Evolutionary conservation across 2,113 vertebrate species (phyloP).

Genomic region (Orycteropus afer): DNA sequence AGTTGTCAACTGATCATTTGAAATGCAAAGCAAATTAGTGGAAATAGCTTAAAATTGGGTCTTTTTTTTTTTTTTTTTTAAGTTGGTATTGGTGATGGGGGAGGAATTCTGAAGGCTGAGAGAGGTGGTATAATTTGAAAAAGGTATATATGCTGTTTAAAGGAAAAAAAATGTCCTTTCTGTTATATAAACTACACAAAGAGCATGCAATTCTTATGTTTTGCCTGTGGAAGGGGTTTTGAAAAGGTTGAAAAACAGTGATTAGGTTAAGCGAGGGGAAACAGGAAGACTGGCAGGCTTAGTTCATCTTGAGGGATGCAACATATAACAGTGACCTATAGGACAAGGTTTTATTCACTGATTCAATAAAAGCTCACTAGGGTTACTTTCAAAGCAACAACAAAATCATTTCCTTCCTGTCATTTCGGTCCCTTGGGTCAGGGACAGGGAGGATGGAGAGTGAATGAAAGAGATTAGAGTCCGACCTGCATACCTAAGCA

Average conservation of each 20-base stretch:
- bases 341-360: constrained; percentile 32
- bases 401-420: constrained; percentile 39
- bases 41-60: neutral
- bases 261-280: neutral
- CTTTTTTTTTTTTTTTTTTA: neutral
- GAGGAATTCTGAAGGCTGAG: neutral
- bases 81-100: neutral
- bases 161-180: neutral
- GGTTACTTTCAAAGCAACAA: constrained; percentile 48
- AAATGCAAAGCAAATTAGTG: constrained; percentile 20
- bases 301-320: neutral
- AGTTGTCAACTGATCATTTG: neutral
- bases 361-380: constrained; percentile 28
- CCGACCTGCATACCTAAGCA: constrained; percentile 55
- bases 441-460: neutral
- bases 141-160: neutral
- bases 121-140: neutral
- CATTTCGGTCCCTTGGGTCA: constrained; percentile 43
- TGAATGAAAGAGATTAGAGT: constrained; percentile 53
- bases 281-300: neutral
- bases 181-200: constrained; percentile 10
- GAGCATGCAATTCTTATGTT: neutral
- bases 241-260: neutral
- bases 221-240: neutral
- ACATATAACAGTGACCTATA: neutral